Conservation (phyloP, 2,888 invertebrate genomes). For the Branchinecta sandiegonensis region DNA sequence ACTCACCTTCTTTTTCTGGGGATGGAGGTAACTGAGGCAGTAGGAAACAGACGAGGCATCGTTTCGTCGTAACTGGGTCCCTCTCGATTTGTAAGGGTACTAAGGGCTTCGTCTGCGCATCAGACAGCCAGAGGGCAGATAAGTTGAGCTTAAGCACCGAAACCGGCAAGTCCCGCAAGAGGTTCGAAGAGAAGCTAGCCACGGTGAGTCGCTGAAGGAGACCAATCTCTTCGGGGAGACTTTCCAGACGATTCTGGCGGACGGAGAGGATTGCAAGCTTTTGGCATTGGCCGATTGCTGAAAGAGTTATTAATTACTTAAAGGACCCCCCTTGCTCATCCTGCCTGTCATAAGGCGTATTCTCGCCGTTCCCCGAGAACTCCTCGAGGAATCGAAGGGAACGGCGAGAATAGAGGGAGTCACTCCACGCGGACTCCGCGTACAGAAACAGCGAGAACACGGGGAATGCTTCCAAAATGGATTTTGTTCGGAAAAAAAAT, state of each 20-base stretch:
- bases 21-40: slow-evolving; percentile 54
- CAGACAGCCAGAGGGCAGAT: slow-evolving; percentile 80
- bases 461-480: too few relatives aligned
- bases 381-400: too few relatives aligned
- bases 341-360: too few relatives aligned
- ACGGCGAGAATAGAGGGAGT: too few relatives aligned
- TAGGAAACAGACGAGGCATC: slow-evolving; percentile 51
- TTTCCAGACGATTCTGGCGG: slow-evolving; percentile 62
- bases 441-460: too few relatives aligned
- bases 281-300: slow-evolving; percentile 72
- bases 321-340: too few relatives aligned
- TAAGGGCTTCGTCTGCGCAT: slow-evolving; percentile 83
- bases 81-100: slow-evolving; percentile 78
- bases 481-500: too few relatives aligned
- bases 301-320: background rate
- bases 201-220: slow-evolving; percentile 68
- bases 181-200: slow-evolving; percentile 73
- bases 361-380: too few relatives aligned
- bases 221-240: slow-evolving; percentile 77
- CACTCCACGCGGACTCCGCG: too few relatives aligned
- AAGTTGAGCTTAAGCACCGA: slow-evolving; percentile 70
- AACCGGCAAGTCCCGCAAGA: slow-evolving; percentile 64
- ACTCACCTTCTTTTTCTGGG: slow-evolving; percentile 7
- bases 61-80: slow-evolving; percentile 46
- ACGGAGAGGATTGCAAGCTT: slow-evolving; percentile 67